Conservation (phyloP, 2,888 invertebrate species). For the Euzetes globulus region DNA sequence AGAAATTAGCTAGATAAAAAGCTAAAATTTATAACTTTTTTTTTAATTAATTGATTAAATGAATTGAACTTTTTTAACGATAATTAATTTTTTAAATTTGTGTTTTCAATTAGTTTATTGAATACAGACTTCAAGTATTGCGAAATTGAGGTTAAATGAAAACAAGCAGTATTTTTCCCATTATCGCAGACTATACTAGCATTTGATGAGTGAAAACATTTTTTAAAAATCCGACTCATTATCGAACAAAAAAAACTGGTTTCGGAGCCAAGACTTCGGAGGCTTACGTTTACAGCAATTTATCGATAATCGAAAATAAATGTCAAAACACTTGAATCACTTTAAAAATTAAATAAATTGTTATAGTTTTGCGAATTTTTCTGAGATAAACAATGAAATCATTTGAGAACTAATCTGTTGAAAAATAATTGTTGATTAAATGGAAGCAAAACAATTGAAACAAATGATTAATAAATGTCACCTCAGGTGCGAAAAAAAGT, state of each 20-base stretch:
- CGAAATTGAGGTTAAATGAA: not conserved
- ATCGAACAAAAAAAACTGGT: too few species aligned
- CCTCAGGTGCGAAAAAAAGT: too few species aligned
- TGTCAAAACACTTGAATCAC: not conserved
- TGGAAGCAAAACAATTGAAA: not conserved
- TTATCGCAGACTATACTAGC: not conserved
- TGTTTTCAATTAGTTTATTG: not conserved
- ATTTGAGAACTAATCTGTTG: not conserved
- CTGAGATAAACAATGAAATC: too few species aligned
- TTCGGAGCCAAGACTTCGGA: too few species aligned
- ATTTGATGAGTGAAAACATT: not conserved
- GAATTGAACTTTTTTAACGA: too few species aligned
- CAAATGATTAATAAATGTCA: not conserved
- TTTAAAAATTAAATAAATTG: not conserved
- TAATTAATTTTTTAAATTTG: not conserved
- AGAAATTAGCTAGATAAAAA: too few species aligned
- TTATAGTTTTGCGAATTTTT: too few species aligned
- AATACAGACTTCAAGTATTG: not conserved
- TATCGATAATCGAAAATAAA: not conserved
- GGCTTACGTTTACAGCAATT: too few species aligned
- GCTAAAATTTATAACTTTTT: too few species aligned
- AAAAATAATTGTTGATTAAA: not conserved
- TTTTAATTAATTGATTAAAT: too few species aligned
- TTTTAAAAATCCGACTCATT: not conserved
- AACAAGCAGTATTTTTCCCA: not conserved